phyloP scores from a whole-genome alignment of 2,113 vertebrate genomes.

The Nycticryphes semicollaris region DNA sequence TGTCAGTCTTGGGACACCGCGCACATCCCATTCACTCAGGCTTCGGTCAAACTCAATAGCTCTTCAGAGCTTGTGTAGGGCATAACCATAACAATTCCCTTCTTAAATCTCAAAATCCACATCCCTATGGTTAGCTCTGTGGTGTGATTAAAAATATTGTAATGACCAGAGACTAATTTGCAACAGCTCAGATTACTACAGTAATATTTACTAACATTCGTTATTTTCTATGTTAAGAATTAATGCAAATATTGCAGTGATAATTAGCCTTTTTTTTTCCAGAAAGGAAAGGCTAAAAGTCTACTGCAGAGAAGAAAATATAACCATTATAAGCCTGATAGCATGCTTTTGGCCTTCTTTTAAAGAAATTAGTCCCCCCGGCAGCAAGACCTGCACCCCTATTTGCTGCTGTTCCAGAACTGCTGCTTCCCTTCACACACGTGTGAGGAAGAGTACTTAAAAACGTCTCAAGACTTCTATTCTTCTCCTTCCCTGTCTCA shows the following conservation, averaged over 20 bases:
- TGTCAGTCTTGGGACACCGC: neutral
- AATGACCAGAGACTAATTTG: neutral
- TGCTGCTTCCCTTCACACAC: neutral
- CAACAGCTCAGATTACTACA: neutral
- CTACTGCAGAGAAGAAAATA: neutral
- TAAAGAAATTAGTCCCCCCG: neutral
- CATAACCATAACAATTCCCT: neutral
- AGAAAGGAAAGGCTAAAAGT: neutral
- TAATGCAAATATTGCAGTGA: neutral
- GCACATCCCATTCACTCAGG: fast-evolving
- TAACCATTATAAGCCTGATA: neutral
- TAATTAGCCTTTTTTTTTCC: neutral
- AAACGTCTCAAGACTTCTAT: fast-evolving
- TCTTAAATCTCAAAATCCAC: neutral
- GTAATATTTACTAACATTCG: neutral
- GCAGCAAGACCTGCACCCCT: neutral
- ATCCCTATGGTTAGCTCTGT: neutral
- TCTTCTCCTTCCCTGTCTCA: neutral
- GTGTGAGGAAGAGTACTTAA: neutral
- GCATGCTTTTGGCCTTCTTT: neutral
- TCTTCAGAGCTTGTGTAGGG: neutral
- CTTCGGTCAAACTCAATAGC: neutral
- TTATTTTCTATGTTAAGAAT: neutral
- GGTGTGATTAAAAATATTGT: neutral
- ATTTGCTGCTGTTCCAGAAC: fast-evolving